Conservation (phyloP, 2,113 vertebrate genomes). For the Gracilinanus agilis region DNA sequence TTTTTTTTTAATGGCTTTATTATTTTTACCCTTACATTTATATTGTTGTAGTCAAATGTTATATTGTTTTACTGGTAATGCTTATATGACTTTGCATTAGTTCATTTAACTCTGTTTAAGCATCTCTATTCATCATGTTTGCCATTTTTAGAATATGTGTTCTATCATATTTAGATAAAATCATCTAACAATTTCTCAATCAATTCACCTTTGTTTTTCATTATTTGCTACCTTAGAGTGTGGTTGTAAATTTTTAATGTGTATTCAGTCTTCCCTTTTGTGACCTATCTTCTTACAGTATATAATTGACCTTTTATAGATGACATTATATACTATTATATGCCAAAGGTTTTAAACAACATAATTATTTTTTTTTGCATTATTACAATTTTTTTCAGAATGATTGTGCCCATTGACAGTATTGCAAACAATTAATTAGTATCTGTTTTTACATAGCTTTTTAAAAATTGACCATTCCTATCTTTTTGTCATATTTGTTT, state of each 20-base stretch:
- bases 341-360: background rate
- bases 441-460: background rate
- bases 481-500: background rate
- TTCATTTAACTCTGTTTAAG: background rate
- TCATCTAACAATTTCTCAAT: background rate
- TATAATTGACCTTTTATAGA: background rate
- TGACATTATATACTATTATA: no score
- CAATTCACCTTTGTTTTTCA: background rate
- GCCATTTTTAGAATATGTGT: background rate
- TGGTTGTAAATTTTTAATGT: background rate
- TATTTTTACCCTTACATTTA: background rate
- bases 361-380: background rate
- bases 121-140: background rate
- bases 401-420: background rate
- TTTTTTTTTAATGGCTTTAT: background rate
- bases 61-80: background rate
- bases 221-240: background rate
- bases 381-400: background rate
- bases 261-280: background rate
- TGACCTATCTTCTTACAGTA: background rate
- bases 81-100: background rate
- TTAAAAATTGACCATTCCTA: background rate
- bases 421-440: background rate
- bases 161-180: background rate
- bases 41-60: background rate